Evolutionary conservation across 1,140 invertebrate genomes (phyloP).

Genomic region (Holotrichia oblita): DNA sequence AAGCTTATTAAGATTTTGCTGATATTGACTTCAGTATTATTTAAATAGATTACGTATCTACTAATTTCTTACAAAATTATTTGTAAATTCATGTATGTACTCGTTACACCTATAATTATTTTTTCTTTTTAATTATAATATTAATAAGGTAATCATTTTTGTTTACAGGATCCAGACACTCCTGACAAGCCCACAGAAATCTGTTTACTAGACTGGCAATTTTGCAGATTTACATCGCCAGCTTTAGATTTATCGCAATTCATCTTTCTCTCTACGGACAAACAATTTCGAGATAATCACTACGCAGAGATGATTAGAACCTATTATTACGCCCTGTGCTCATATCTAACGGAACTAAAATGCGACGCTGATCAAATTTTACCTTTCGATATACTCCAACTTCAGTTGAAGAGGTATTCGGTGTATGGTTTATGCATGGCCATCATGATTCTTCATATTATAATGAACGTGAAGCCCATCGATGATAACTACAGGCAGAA

Average conservation of each 20-base stretch:
- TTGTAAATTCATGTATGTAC: no score
- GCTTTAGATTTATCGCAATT: slow-evolving; percentile 68
- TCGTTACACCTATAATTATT: no score
- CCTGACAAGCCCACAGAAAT: slow-evolving; percentile 35
- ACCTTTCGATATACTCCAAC: slow-evolving; percentile 52
- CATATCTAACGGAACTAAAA: slow-evolving; percentile 60
- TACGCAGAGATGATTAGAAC: slow-evolving; percentile 64
- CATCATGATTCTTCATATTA: slow-evolving; percentile 18
- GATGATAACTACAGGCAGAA: not conserved
- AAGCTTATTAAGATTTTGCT: no score
- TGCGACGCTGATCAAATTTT: slow-evolving; percentile 61
- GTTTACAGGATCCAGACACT: slow-evolving; percentile 7
- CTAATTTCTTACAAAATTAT: no score
- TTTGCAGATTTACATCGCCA: slow-evolving; percentile 66
- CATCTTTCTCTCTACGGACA: slow-evolving; percentile 66
- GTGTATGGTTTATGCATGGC: slow-evolving; percentile 37
- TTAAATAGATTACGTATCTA: no score
- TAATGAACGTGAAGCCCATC: slow-evolving; percentile 10
- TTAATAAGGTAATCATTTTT: no score
- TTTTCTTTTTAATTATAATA: no score
- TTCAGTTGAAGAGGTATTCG: slow-evolving; percentile 38
- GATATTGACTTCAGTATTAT: no score
- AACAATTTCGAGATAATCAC: slow-evolving; percentile 59
- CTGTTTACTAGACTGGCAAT: slow-evolving; percentile 65
- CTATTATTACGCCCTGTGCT: slow-evolving; percentile 65